Evolutionary conservation across 2,888 invertebrate genomes (phyloP).

Genomic region (Anarsia innoxiella): DNA sequence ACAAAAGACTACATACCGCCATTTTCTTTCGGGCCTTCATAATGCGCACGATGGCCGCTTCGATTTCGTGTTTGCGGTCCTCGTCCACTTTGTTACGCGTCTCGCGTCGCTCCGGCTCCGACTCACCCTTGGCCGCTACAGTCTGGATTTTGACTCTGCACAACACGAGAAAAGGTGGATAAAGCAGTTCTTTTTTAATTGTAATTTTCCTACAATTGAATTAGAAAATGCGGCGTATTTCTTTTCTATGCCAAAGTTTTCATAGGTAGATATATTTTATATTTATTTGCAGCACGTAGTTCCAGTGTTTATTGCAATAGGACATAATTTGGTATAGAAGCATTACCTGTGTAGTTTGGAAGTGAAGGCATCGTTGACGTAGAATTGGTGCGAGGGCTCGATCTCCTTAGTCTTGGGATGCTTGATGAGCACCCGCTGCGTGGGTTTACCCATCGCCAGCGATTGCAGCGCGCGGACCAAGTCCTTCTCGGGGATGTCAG

Average conservation of each 20-base stretch:
- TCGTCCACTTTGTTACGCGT: conserved; percentile 98
- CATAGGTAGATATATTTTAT: too few species aligned
- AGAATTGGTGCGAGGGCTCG: conserved; percentile 92
- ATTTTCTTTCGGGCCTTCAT: conserved; percentile 99
- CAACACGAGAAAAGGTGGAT: neutral
- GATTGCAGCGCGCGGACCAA: conserved; percentile 97
- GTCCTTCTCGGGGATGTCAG: conserved; percentile 98
- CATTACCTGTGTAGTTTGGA: conserved; percentile 95
- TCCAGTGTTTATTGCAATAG: too few species aligned
- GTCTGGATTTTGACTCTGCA: conserved; percentile 93
- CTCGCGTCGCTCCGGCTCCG: conserved; percentile 99
- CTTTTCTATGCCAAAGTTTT: too few species aligned
- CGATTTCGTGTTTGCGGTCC: conserved; percentile 99
- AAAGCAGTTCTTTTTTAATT: too few species aligned
- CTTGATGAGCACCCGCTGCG: conserved; percentile 95
- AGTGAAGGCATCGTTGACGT: conserved; percentile 97
- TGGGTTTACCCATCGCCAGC: conserved; percentile 97
- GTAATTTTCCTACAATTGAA: too few species aligned
- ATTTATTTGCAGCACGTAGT: too few species aligned
- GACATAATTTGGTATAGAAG: too few species aligned
- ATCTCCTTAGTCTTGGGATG: conserved; percentile 98
- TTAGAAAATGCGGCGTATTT: too few species aligned
- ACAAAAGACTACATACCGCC: conserved; percentile 80
- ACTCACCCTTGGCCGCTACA: conserved; percentile 96
- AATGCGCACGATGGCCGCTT: conserved; percentile 98